phyloP scores from a whole-genome alignment of 2,888 invertebrate genomes.

The Drosophila fulvimacula region DNA sequence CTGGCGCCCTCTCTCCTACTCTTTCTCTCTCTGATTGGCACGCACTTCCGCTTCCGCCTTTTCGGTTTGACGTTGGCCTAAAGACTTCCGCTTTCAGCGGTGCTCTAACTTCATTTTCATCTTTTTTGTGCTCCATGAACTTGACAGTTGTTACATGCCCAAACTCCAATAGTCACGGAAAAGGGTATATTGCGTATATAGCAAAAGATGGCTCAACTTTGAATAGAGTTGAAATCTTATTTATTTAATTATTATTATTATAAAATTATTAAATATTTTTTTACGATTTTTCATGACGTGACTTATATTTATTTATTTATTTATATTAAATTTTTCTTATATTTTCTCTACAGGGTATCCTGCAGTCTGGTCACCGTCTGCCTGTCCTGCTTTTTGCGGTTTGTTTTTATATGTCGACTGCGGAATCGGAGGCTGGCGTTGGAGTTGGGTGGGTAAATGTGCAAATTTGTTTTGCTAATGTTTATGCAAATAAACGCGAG shows the following conservation, averaged over 20 bases:
- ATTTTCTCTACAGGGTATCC: conserved; percentile 38
- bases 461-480: conserved; percentile 81
- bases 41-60: conserved; percentile 76
- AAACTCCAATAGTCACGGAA: not conserved
- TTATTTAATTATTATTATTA: not conserved
- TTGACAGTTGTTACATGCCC: conserved; percentile 52
- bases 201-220: not conserved
- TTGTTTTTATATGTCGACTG: conserved; percentile 74
- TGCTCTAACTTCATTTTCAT: conserved; percentile 65
- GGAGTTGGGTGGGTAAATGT: conserved; percentile 63
- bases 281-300: not conserved
- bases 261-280: not conserved
- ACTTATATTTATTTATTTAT: not conserved
- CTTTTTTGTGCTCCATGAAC: conserved; percentile 57
- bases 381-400: conserved; percentile 58
- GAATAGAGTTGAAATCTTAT: not conserved
- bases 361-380: conserved; percentile 1
- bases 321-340: not conserved
- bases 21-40: conserved; percentile 50
- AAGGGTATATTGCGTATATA: conserved; percentile 8
- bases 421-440: conserved; percentile 37
- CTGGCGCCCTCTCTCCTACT: conserved; percentile 2
- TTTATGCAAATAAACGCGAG: conserved; percentile 77
- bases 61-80: conserved; percentile 70
- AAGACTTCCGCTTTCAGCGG: conserved; percentile 72